Conservation (phyloP, 2,888 invertebrate species). For the Nudaria mundana region DNA sequence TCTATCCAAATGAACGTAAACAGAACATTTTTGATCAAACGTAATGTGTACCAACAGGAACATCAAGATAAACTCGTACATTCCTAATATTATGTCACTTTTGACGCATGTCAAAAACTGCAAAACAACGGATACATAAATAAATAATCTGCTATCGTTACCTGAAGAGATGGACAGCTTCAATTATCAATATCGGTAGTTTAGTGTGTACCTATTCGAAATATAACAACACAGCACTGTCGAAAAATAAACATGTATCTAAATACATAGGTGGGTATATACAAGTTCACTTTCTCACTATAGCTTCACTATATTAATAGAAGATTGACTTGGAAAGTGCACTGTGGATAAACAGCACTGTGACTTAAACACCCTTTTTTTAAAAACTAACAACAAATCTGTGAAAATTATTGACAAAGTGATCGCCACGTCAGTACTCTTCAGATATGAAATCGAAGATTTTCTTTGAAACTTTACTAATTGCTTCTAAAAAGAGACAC, state of each 20-base stretch:
- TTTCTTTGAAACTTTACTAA: slow-evolving; percentile 60
- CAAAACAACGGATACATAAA: slow-evolving; percentile 39
- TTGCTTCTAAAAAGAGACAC: slow-evolving; percentile 53
- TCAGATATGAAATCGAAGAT: slow-evolving; percentile 35
- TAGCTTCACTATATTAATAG: too few species aligned
- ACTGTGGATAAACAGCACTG: too few species aligned
- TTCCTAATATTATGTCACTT: slow-evolving; percentile 9
- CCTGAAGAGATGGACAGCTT: slow-evolving; percentile 9
- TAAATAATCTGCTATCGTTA: slow-evolving; percentile 6
- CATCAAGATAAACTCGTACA: slow-evolving; percentile 1
- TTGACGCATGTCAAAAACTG: slow-evolving; percentile 16
- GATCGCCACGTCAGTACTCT: slow-evolving; percentile 23
- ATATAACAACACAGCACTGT: background rate
- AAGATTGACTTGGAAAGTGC: too few species aligned
- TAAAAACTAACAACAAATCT: background rate
- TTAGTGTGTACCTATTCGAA: background rate
- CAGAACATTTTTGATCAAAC: background rate
- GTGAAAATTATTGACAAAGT: slow-evolving; percentile 13
- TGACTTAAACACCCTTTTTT: too few species aligned
- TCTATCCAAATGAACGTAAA: background rate
- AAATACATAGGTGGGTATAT: too few species aligned
- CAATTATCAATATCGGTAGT: slow-evolving; percentile 1
- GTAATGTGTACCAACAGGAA: slow-evolving; percentile 1
- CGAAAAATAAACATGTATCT: background rate
- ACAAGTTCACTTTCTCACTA: too few species aligned